Conservation (phyloP, 2,888 invertebrate genomes). For the Tenthredo notha region DNA sequence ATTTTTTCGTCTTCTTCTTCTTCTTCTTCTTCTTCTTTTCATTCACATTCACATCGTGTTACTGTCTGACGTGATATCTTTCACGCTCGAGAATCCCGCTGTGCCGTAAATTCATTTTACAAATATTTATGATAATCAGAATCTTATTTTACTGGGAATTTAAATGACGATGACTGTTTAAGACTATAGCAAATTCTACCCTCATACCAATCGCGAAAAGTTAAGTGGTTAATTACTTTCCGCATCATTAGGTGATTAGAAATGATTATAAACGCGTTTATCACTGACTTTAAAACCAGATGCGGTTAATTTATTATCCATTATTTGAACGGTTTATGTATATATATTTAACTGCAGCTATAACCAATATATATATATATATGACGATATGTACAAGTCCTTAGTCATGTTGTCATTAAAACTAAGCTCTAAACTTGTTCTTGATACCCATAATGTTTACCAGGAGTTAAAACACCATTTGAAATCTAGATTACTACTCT, state of each 20-base stretch:
- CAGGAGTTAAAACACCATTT: neutral
- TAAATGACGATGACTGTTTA: neutral
- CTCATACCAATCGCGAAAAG: neutral
- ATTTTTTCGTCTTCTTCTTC: too few relatives aligned
- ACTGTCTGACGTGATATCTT: conserved; percentile 41
- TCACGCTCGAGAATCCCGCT: conserved; percentile 30
- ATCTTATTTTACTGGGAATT: conserved; percentile 19
- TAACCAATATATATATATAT: neutral
- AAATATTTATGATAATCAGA: conserved; percentile 48
- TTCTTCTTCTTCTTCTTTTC: too few relatives aligned
- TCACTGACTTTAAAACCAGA: neutral
- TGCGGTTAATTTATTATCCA: neutral
- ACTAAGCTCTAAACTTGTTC: neutral
- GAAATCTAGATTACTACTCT: conserved; percentile 34
- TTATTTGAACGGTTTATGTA: neutral
- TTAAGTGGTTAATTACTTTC: neutral
- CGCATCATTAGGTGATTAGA: neutral
- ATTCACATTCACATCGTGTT: conserved; percentile 36
- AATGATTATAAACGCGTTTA: neutral
- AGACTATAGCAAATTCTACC: neutral
- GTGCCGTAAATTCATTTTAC: conserved; percentile 34
- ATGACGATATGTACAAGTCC: neutral
- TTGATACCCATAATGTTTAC: conserved; percentile 9
- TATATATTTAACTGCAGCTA: neutral
- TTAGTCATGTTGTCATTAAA: neutral